Base-by-base conservation (phyloP, 2,888 invertebrate genomes). In the Hyles lineata region DNA sequence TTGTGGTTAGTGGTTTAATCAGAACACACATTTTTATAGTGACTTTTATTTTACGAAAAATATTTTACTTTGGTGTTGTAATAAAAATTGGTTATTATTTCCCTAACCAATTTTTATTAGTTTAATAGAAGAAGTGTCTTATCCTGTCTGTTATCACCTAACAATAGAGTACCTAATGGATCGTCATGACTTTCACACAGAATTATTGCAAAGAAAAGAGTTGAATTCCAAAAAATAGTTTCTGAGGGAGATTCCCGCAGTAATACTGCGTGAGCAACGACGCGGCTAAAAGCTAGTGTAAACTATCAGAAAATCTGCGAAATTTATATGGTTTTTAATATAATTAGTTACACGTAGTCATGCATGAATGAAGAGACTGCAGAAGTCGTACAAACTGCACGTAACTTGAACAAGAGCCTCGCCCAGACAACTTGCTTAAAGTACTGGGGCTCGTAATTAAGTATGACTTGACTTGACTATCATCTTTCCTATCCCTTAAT, bases 321-420 rank as follows among this genome's bases (percentile, higher is more conserved):
- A 55, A n/a, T 55, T 55, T 55, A 15, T 55, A 43, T 43, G n/a
- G 55, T 55, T 17, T 23, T 25, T 17, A 61, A 5, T 17, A 23
- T 25, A 61, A 25, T 61, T 25, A 61, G 17, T 25, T 17, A 25
- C 17, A 17, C 3, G 17, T 61, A 17, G 11, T 29, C 62, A 29
- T 32, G 32, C 62, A 7, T 23, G 4, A 67, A 43, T 43, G 62
- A 32, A 19, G 29, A 19, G 5, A 23, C 63, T 21, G 61, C 61
- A 32, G 63, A 67, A 67, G 15, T 67, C 63, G 21, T 67, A 67
- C 43, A 67, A 67, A 67, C 67, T 67, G 21, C 23, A 15, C 23
- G 67, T 5, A 67, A 23, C 21, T 67, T 23, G 62, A 21, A 67
- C 67, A 25, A 67, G 23, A 23, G 43, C 17, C 43, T 43, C 23